Percentiles rank a stretch among this genome's conserved stretches.
Evolutionary conservation across 2,888 invertebrate species (phyloP).

Genomic region (Sphaerophoria rueppellii): DNA sequence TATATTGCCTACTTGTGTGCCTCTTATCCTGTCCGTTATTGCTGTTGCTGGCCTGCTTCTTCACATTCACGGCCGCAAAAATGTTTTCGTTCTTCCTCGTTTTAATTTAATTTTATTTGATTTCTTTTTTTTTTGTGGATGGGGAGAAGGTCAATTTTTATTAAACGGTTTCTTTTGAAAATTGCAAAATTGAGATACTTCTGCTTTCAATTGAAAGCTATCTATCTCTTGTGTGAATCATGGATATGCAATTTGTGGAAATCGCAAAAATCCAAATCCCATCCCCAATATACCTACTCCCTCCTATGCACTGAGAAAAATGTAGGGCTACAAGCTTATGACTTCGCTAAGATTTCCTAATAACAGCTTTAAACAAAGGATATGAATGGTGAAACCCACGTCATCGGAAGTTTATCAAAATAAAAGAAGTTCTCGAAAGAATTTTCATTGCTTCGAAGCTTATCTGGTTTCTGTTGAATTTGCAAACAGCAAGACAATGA

Average conservation of each 20-base stretch:
- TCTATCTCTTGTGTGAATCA: neutral
- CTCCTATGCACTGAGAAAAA: neutral
- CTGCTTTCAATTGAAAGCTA: slow-evolving; percentile 32
- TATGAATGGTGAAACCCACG: too few species aligned
- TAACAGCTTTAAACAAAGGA: too few species aligned
- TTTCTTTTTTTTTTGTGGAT: slow-evolving; percentile 2
- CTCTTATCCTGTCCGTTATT: neutral
- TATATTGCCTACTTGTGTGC: slow-evolving; percentile 2
- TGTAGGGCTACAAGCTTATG: too few species aligned
- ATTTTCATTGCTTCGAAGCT: neutral
- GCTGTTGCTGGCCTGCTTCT: neutral
- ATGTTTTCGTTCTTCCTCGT: slow-evolving; percentile 2
- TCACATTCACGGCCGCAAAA: neutral
- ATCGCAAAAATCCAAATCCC: neutral
- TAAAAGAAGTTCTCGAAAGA: too few species aligned
- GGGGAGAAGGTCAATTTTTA: slow-evolving; percentile 45
- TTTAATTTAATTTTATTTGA: slow-evolving; percentile 19
- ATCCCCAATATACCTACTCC: too few species aligned
- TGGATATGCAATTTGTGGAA: neutral
- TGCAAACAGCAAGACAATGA: slow-evolving; percentile 29
- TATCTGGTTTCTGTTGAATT: neutral
- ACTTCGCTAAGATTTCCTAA: too few species aligned
- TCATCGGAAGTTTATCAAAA: too few species aligned
- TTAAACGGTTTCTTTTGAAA: slow-evolving; percentile 39
- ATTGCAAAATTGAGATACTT: slow-evolving; percentile 29